Conservation (phyloP, 2,888 invertebrate species). For the Chymomyza fuscimana region DNA sequence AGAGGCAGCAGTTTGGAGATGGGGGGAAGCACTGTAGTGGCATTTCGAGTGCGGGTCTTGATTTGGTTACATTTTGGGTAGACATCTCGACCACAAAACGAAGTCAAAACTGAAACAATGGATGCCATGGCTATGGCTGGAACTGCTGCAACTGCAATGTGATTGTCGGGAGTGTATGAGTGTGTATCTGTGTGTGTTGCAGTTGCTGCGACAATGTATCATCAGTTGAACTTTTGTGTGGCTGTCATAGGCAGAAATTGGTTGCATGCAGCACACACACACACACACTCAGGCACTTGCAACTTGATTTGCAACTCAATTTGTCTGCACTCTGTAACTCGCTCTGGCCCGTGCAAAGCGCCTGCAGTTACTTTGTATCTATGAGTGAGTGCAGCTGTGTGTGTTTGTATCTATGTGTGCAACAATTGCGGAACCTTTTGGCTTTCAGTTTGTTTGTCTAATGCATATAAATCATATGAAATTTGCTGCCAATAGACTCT, state of each 20-base stretch:
- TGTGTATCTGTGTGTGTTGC: conserved; percentile 49
- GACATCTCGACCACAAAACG: conserved; percentile 58
- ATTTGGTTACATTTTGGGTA: conserved; percentile 53
- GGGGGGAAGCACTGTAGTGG: conserved; percentile 7
- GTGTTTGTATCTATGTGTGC: not conserved
- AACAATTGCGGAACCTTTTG: conserved; percentile 5
- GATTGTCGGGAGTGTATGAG: conserved; percentile 20
- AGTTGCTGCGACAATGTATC: conserved; percentile 69
- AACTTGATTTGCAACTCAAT: conserved; percentile 72
- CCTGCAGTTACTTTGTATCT: not conserved
- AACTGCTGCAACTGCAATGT: conserved; percentile 65
- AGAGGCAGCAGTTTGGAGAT: not conserved
- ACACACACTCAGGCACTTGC: conserved; percentile 33
- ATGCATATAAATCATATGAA: not conserved
- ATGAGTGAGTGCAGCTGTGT: not conserved
- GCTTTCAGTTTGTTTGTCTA: conserved; percentile 13
- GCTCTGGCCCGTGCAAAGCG: not conserved
- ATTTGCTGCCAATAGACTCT: not conserved
- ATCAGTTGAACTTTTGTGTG: conserved; percentile 68
- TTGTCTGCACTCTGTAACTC: conserved; percentile 30
- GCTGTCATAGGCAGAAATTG: conserved; percentile 68
- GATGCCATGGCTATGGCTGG: conserved; percentile 40
- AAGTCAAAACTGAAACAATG: conserved; percentile 64
- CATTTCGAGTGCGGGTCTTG: conserved; percentile 12
- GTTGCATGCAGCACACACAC: conserved; percentile 56